Percentiles rank a stretch among this genome's conserved stretches.
These are phyloP conservation scores for Bolborhynchus lineola DNA, from an alignment of 2,113 vertebrate species.

Conservation along the genomic window DNA sequence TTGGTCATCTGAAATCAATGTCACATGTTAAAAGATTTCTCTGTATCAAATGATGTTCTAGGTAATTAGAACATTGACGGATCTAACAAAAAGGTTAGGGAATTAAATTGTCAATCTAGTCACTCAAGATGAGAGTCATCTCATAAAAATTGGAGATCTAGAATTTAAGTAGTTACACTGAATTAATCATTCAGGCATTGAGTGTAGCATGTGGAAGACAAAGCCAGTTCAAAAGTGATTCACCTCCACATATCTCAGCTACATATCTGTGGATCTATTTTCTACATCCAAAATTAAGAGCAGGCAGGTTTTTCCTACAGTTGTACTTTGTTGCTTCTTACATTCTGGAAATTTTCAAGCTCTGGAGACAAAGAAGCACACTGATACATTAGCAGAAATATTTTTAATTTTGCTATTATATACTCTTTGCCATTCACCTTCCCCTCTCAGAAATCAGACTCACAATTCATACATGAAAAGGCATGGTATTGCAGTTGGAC, in stretches of 20 bases:
- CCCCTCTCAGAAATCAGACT: background rate
- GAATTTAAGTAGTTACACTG: background rate
- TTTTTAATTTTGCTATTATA: background rate
- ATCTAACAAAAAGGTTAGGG: background rate
- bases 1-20: background rate
- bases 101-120: background rate
- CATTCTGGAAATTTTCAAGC: background rate
- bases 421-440: background rate
- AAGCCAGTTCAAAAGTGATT: background rate
- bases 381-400: background rate
- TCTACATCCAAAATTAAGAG: background rate
- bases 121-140: background rate
- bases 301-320: background rate
- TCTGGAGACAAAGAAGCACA: background rate
- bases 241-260: background rate
- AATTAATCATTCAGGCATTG: background rate
- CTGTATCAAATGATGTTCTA: background rate
- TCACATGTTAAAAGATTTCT: background rate
- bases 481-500: background rate
- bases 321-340: background rate
- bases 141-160: background rate
- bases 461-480: background rate
- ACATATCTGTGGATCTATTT: background rate
- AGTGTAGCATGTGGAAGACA: background rate
- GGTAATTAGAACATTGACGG: background rate